phyloP scores from a whole-genome alignment of 2,797 vertebrate species.

The Ceryle rudis region DNA sequence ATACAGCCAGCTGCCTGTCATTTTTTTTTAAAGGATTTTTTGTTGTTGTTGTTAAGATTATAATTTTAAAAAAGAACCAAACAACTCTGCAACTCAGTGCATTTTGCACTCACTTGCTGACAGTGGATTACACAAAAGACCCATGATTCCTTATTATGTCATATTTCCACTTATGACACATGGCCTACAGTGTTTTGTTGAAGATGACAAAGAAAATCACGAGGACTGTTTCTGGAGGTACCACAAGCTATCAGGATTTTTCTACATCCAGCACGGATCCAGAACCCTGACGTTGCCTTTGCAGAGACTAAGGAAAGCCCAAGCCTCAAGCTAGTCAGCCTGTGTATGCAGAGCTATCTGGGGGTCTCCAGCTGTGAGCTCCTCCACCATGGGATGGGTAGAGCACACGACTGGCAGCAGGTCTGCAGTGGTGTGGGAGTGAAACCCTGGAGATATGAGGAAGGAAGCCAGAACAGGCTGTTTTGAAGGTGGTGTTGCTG shows the following conservation, averaged over 20 bases:
- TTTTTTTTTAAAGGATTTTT: background rate
- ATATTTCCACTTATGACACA: background rate
- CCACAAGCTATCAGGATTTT: background rate
- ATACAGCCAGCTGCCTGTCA: background rate
- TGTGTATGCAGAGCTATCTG: accelerated
- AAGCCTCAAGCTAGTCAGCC: background rate
- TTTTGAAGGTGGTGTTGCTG: background rate
- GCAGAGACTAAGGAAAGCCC: background rate
- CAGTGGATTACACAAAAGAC: background rate
- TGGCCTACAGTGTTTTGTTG: background rate
- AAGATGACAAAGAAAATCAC: background rate
- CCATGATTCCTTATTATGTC: accelerated
- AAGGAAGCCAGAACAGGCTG: background rate
- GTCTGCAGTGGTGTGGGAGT: background rate
- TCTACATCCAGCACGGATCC: background rate
- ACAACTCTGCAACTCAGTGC: too few species aligned
- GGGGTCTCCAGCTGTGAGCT: background rate
- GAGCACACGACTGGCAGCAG: accelerated
- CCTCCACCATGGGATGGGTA: background rate
- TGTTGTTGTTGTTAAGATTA: background rate
- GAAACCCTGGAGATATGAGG: accelerated
- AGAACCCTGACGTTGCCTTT: background rate
- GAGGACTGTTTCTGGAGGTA: background rate
- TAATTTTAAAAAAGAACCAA: background rate
- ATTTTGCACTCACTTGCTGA: background rate